A percentile compares a stretch with the other conserved stretches of the same genome.
Conservation (phyloP, 2,888 invertebrate genomes). For the Gerosis bhagava region DNA sequence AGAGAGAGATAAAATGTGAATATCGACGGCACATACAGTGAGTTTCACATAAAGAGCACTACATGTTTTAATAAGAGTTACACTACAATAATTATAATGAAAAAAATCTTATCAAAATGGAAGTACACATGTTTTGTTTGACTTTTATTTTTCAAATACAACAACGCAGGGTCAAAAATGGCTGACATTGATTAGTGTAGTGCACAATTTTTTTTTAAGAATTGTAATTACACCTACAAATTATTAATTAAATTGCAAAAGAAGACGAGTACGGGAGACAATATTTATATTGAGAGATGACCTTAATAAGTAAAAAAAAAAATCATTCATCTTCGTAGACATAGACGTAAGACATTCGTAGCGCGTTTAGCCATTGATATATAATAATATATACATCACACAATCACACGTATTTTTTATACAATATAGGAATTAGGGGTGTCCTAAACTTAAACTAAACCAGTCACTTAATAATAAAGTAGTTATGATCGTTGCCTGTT, state of each 20-base stretch:
- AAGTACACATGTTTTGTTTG: slow-evolving; percentile 77
- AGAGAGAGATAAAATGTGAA: slow-evolving; percentile 68
- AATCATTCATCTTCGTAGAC: no score
- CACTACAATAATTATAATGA: slow-evolving; percentile 64
- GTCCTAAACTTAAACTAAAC: slow-evolving; percentile 76
- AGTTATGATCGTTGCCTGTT: slow-evolving; percentile 74
- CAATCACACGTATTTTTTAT: slow-evolving; percentile 78
- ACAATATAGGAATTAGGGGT: slow-evolving; percentile 73
- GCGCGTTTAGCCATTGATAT: slow-evolving; percentile 62
- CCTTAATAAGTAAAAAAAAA: no score
- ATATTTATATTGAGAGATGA: no score
- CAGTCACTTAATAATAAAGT: slow-evolving; percentile 79
- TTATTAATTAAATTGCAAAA: slow-evolving; percentile 64
- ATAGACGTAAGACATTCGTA: slow-evolving; percentile 50
- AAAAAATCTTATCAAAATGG: slow-evolving; percentile 79
- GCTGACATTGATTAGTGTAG: slow-evolving; percentile 67
- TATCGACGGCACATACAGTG: slow-evolving; percentile 58
- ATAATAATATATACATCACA: slow-evolving; percentile 76
- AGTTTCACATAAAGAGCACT: slow-evolving; percentile 62
- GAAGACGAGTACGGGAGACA: slow-evolving; percentile 65
- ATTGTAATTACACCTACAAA: no score
- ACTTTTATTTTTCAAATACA: no score
- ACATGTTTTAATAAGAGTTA: no score
- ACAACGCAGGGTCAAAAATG: slow-evolving; percentile 77
- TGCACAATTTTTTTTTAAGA: no score